Conservation (phyloP, 2,888 invertebrate genomes). For the Lordiphosa andalusiaca region DNA sequence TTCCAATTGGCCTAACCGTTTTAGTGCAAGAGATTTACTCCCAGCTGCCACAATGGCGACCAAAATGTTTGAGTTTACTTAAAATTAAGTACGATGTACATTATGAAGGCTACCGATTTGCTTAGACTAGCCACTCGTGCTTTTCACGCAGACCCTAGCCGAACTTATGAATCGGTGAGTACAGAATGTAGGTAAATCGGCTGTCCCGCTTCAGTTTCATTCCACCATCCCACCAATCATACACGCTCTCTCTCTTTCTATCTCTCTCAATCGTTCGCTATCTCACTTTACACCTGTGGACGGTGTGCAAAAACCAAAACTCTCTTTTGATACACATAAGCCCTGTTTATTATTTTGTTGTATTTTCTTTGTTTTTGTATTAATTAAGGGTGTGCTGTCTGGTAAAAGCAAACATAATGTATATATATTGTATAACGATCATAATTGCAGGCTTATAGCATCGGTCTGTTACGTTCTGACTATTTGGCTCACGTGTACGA, state of each 20-base stretch:
- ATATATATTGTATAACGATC: constrained; percentile 66
- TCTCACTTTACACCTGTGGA: constrained; percentile 2
- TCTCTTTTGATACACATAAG: not conserved
- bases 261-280: not conserved
- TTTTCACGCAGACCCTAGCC: too few species aligned
- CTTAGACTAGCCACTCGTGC: too few species aligned
- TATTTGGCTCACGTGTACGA: constrained; percentile 88
- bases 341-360: constrained; percentile 8
- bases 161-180: too few species aligned
- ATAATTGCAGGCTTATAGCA: constrained; percentile 82
- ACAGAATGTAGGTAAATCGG: too few species aligned
- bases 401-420: constrained; percentile 18
- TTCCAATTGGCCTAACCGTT: too few species aligned
- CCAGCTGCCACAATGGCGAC: too few species aligned
- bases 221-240: not conserved
- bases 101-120: too few species aligned
- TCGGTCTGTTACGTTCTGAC: constrained; percentile 95
- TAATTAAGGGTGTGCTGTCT: constrained; percentile 19
- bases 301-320: not conserved
- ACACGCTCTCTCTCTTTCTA: constrained; percentile 1
- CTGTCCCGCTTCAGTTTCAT: too few species aligned
- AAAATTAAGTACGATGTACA: too few species aligned
- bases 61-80: too few species aligned
- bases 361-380: constrained; percentile 6
- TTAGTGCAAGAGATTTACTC: too few species aligned